A percentile compares a stretch with the other conserved stretches of the same genome.
Evolutionary conservation across 2,113 vertebrate genomes (phyloP).

Genomic region (Ptyas mucosa): DNA sequence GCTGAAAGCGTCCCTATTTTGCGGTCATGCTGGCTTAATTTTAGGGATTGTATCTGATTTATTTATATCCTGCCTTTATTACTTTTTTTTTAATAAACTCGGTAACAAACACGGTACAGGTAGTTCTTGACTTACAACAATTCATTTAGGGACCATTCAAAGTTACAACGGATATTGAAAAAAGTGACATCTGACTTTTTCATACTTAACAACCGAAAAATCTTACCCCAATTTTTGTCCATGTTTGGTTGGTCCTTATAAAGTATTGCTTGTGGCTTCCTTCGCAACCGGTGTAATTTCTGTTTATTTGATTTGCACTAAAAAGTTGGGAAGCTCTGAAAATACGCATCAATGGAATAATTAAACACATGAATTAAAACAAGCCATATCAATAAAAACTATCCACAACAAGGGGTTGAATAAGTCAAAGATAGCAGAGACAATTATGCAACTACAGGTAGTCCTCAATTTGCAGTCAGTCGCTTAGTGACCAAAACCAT

Average conservation of each 20-base stretch:
- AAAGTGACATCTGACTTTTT: background rate
- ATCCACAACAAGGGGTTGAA: background rate
- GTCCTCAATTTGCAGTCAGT: background rate
- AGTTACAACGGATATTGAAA: background rate
- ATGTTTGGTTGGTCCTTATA: background rate
- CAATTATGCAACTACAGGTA: background rate
- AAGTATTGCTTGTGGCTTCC: background rate
- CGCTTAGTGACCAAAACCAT: background rate
- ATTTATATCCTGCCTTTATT: background rate
- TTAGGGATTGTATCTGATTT: background rate
- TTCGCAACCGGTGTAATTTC: background rate
- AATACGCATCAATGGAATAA: background rate
- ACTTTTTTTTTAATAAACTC: background rate
- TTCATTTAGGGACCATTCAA: background rate
- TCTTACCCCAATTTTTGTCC: background rate
- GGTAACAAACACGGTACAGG: background rate
- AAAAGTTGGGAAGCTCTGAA: background rate
- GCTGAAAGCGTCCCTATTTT: background rate
- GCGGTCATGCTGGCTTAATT: background rate
- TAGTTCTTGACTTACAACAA: background rate
- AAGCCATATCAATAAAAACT: background rate
- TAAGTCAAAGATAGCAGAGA: background rate
- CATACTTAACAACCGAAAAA: background rate
- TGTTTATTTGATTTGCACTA: background rate
- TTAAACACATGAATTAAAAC: background rate